These are phyloP conservation scores for Brevimyrus niger DNA, from an alignment of 2,113 vertebrate genomes.

Conservation along the genomic window DNA sequence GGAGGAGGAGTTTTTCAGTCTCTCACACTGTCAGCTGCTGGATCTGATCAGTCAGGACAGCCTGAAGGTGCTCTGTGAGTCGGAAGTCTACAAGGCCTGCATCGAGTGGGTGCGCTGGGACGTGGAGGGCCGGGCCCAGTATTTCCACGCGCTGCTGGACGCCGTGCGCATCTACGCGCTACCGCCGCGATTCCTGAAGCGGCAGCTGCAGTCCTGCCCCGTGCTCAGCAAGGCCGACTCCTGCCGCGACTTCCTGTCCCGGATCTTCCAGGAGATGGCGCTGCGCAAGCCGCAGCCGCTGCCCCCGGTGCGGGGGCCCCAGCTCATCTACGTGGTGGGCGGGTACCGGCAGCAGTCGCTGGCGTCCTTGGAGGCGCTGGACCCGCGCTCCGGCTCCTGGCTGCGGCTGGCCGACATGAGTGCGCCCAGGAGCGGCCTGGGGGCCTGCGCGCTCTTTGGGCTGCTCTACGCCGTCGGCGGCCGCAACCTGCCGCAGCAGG, in stretches of 20 bases:
- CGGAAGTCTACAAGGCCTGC: slow-evolving; percentile 73
- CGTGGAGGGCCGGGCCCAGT: slow-evolving; percentile 58
- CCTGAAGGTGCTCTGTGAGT: slow-evolving; percentile 71
- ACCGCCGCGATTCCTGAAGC: slow-evolving; percentile 69
- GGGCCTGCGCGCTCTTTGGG: slow-evolving; percentile 64
- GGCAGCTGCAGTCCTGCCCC: slow-evolving; percentile 67
- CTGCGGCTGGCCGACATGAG: slow-evolving; percentile 58
- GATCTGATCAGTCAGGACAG: slow-evolving; percentile 72
- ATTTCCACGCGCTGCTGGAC: slow-evolving; percentile 69
- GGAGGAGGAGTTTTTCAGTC: slow-evolving; percentile 70
- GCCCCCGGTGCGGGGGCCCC: slow-evolving; percentile 57
- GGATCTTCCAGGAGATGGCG: slow-evolving; percentile 74
- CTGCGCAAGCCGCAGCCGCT: slow-evolving; percentile 59
- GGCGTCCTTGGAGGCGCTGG: slow-evolving; percentile 60
- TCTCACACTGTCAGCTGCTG: slow-evolving; percentile 70
- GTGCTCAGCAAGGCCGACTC: slow-evolving; percentile 71
- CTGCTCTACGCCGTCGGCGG: slow-evolving; percentile 67
- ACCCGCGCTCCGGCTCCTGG: slow-evolving; percentile 56
- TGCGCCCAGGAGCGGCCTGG: slow-evolving; percentile 62
- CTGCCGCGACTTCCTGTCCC: slow-evolving; percentile 69
- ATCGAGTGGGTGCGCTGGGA: slow-evolving; percentile 71
- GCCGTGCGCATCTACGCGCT: slow-evolving; percentile 69
- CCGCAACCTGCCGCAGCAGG: slow-evolving; percentile 59
- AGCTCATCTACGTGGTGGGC: slow-evolving; percentile 68
- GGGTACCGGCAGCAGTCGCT: slow-evolving; percentile 63